These are phyloP conservation scores for Gallinago paraguaiae DNA, from an alignment of 2,113 vertebrate species.

Conservation along the genomic window DNA sequence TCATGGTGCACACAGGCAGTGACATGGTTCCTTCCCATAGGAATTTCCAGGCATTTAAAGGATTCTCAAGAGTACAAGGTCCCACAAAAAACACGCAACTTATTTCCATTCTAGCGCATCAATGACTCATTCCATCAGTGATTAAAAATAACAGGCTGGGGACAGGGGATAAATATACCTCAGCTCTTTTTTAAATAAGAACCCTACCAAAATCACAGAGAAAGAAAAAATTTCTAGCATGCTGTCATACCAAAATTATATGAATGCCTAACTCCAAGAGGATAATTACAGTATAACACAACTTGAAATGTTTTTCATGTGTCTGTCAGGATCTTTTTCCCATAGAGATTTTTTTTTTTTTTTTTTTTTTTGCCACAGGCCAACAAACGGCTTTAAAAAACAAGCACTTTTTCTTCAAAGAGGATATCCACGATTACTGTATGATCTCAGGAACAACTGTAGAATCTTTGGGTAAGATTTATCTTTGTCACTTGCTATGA, in stretches of 20 bases:
- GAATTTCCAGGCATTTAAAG: not conserved
- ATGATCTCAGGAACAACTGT: not conserved
- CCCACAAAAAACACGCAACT: not conserved
- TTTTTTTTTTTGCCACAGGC: conserved; percentile 28
- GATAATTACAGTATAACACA: conserved; percentile 55
- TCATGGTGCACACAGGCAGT: not conserved
- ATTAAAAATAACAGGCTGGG: conserved; percentile 8
- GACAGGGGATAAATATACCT: not conserved
- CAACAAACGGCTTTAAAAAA: not conserved
- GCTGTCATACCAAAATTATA: conserved; percentile 28
- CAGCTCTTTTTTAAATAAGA: not conserved
- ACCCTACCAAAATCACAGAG: conserved; percentile 3
- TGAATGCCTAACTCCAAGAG: conserved; percentile 8
- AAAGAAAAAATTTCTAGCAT: not conserved
- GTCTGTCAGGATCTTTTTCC: conserved; percentile 52
- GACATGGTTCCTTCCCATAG: not conserved
- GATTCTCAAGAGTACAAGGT: not conserved
- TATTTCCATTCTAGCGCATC: not conserved
- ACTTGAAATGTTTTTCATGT: conserved; percentile 47
- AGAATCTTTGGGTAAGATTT: not conserved
- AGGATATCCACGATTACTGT: not conserved
- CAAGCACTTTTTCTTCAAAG: conserved; percentile 19
- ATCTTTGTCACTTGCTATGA: not conserved
- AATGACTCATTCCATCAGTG: not conserved
- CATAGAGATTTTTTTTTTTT: not conserved